A percentile compares a stretch with the other conserved stretches of the same genome.
Evolutionary conservation across 2,113 vertebrate species (phyloP).

Genomic region (Heteronetta atricapilla): DNA sequence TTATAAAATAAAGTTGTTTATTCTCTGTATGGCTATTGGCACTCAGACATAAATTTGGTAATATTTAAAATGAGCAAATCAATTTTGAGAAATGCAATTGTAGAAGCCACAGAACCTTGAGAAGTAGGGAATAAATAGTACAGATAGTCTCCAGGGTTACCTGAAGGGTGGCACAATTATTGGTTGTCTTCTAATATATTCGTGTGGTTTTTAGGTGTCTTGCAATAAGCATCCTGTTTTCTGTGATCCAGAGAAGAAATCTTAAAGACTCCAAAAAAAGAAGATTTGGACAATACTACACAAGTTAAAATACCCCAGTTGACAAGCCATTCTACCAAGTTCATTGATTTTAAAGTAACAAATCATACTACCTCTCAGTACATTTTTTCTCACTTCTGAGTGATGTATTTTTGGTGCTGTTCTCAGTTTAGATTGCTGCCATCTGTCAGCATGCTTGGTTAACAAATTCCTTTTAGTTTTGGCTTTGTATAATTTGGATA

Average conservation of each 20-base stretch:
- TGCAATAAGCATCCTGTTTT: not conserved
- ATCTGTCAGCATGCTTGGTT: not conserved
- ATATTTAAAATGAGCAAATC: not conserved
- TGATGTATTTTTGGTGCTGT: not conserved
- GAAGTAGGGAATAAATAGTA: not conserved
- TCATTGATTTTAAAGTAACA: not conserved
- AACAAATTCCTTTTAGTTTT: not conserved
- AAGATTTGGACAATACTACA: not conserved
- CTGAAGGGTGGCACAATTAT: not conserved
- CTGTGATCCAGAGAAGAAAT: not conserved
- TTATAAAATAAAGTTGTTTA: conserved; percentile 97
- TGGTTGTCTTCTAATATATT: not conserved
- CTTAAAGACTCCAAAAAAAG: not conserved
- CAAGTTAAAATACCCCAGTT: not conserved
- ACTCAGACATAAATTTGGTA: not conserved
- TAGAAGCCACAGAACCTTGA: not conserved
- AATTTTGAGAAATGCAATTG: not conserved
- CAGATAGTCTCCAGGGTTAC: not conserved
- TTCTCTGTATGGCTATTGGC: conserved; percentile 74
- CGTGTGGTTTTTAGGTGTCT: not conserved
- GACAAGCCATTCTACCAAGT: not conserved
- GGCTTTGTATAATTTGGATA: not conserved
- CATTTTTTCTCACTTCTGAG: not conserved
- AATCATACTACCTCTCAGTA: not conserved
- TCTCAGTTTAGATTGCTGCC: conserved; percentile 23